Evolutionary conservation across 2,888 invertebrate genomes (phyloP).

Genomic region (Auanema freiburgensis): DNA sequence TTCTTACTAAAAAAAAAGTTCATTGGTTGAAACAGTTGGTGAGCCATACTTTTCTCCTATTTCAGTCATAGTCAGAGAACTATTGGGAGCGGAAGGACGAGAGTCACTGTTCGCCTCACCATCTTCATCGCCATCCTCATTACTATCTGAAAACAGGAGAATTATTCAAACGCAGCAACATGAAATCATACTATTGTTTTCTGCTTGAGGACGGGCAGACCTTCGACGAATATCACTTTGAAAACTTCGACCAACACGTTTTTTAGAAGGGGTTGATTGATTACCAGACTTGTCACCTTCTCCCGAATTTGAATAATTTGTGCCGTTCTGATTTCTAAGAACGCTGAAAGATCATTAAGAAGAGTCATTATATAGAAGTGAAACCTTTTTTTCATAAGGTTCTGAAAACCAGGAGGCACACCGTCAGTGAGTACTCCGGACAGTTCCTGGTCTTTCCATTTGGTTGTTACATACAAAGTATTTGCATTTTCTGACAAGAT

Average conservation of each 20-base stretch:
- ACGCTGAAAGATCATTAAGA: neutral
- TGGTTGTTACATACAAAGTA: conserved; percentile 31
- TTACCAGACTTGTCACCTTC: no score
- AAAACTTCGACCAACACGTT: no score
- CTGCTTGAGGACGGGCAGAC: no score
- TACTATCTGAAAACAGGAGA: neutral
- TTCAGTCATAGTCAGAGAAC: no score
- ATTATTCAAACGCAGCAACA: no score
- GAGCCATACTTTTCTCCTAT: neutral
- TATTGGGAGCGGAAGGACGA: no score
- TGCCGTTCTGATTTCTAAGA: no score
- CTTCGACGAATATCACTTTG: no score
- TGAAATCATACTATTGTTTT: no score
- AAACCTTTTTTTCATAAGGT: conserved; percentile 30
- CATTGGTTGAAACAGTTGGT: neutral
- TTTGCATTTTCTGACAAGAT: conserved; percentile 21
- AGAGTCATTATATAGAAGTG: neutral
- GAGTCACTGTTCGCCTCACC: conserved; percentile 5
- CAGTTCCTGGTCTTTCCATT: conserved; percentile 36
- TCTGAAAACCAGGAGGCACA: conserved; percentile 24
- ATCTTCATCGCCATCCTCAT: conserved; percentile 7
- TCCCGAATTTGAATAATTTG: no score
- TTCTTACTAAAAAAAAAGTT: neutral
- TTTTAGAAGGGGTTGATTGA: no score
- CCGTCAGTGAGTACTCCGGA: conserved; percentile 39